phyloP scores from a whole-genome alignment of 53 echinoderm and acorn worm species.

The Hippasteria phrygiana region DNA sequence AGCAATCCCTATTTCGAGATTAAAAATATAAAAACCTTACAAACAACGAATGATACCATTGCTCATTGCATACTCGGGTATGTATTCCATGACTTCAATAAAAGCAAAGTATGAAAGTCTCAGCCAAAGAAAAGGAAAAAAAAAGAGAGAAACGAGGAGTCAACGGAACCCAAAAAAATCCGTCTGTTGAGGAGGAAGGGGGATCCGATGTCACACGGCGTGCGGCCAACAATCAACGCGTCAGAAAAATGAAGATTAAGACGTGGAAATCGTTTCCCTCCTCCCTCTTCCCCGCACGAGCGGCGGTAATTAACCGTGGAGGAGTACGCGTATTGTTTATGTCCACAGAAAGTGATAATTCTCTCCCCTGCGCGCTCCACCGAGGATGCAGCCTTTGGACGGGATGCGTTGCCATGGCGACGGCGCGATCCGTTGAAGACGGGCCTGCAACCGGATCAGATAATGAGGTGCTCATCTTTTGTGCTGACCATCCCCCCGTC shows the following conservation, averaged over 20 bases:
- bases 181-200: neutral
- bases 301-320: conserved; percentile 50
- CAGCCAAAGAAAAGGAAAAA: no score
- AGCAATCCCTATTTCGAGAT: no score
- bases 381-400: neutral
- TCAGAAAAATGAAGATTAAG: conserved; percentile 39
- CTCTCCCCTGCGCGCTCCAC: conserved; percentile 22
- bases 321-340: conserved; percentile 49
- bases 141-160: neutral
- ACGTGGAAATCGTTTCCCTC: conserved; percentile 19
- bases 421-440: conserved; percentile 39
- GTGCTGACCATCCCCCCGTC: neutral
- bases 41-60: no score
- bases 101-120: no score
- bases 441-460: conserved; percentile 55
- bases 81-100: no score
- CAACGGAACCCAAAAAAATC: conserved; percentile 1
- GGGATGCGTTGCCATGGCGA: conserved; percentile 49
- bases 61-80: no score
- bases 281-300: conserved; percentile 3
- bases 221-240: conserved; percentile 22
- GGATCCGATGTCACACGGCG: neutral
- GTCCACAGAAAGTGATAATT: conserved; percentile 55
- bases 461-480: conserved; percentile 64
- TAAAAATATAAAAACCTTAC: no score